phyloP scores from a whole-genome alignment of 2,888 invertebrate species.

The Drosophila formosana region DNA sequence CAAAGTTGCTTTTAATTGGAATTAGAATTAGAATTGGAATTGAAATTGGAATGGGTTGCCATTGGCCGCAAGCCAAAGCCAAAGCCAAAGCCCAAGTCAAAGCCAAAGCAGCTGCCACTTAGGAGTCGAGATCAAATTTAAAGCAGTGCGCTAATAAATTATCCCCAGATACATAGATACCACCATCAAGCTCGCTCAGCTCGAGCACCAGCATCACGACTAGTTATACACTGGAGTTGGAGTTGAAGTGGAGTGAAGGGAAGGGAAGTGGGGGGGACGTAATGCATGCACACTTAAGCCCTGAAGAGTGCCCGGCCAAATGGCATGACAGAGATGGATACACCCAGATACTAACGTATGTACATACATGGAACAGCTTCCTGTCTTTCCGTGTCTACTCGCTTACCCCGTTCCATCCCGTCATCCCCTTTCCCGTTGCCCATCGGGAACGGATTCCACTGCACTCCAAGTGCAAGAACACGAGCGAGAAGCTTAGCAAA shows the following conservation, averaged over 20 bases:
- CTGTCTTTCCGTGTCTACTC: background rate
- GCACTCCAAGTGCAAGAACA: conserved; percentile 23
- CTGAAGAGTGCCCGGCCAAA: conserved; percentile 63
- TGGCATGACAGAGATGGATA: conserved; percentile 67
- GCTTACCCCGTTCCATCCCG: background rate
- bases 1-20: background rate
- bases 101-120: background rate
- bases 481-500: conserved; percentile 62
- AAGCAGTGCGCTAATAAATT: conserved; percentile 42
- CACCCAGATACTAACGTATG: conserved; percentile 40
- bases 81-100: background rate
- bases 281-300: conserved; percentile 67
- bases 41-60: conserved; percentile 16
- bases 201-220: background rate
- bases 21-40: background rate
- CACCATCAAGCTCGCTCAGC: background rate
- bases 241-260: background rate
- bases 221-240: conserved; percentile 27
- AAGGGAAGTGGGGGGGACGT: conserved; percentile 14
- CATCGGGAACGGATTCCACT: background rate
- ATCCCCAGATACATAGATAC: conserved; percentile 8
- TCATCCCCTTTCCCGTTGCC: background rate
- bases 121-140: conserved; percentile 24
- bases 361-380: conserved; percentile 12
- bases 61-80: background rate